Conservation (phyloP, 1,140 invertebrate genomes). For the Tenebrio molitor region DNA sequence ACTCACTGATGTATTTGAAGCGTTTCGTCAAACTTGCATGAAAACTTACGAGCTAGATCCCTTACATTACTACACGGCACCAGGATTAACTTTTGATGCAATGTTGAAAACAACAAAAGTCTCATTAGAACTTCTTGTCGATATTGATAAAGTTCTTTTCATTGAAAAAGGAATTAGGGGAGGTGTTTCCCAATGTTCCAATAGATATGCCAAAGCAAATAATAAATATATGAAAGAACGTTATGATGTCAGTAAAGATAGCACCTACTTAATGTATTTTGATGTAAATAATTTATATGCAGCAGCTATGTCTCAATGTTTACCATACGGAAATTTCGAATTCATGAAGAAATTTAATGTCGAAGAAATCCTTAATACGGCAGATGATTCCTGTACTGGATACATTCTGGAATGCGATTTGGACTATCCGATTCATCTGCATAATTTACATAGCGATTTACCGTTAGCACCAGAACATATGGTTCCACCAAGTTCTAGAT, state of each 20-base stretch:
- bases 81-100: slow-evolving; percentile 55
- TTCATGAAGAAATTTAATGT: slow-evolving; percentile 67
- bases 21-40: slow-evolving; percentile 62
- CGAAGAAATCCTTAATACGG: slow-evolving; percentile 52
- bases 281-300: slow-evolving; percentile 73
- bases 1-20: slow-evolving; percentile 67
- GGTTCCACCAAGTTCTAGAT: slow-evolving; percentile 34
- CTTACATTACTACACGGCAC: slow-evolving; percentile 63
- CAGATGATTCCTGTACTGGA: slow-evolving; percentile 65
- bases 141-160: too few relatives aligned
- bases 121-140: slow-evolving; percentile 19
- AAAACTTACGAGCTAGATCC: slow-evolving; percentile 61
- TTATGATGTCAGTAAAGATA: slow-evolving; percentile 64
- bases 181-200: too few relatives aligned
- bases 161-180: too few relatives aligned
- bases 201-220: slow-evolving; percentile 62
- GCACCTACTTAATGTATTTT: too few relatives aligned
- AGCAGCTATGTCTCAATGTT: slow-evolving; percentile 66
- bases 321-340: slow-evolving; percentile 67
- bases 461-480: too few relatives aligned
- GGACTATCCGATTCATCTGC: slow-evolving; percentile 65
- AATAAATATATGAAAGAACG: slow-evolving; percentile 66
- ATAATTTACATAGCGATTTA: slow-evolving; percentile 69
- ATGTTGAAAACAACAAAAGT: slow-evolving; percentile 47
- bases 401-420: slow-evolving; percentile 70